Conservation (phyloP, 2,888 invertebrate species). For the Emmelina monodactyla region DNA sequence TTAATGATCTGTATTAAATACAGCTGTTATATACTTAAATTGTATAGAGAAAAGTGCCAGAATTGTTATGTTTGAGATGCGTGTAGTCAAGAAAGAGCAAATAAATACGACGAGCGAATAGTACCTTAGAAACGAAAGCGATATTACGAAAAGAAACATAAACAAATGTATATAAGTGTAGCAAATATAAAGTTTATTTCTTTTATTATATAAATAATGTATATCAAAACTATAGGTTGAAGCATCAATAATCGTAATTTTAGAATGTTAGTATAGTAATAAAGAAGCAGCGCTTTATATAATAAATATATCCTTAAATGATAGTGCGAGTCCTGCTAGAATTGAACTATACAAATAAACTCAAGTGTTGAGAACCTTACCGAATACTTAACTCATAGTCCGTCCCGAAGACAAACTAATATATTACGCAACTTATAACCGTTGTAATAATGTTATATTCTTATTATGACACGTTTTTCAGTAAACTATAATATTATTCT, state of each 20-base stretch:
- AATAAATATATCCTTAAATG: too few relatives aligned
- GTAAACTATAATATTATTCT: too few relatives aligned
- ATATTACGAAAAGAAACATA: not conserved
- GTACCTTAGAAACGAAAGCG: too few relatives aligned
- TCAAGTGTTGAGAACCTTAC: not conserved
- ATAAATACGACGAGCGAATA: too few relatives aligned
- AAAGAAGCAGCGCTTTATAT: too few relatives aligned
- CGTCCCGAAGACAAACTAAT: not conserved
- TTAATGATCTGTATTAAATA: slow-evolving; percentile 55
- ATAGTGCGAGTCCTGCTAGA: too few relatives aligned
- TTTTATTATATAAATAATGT: not conserved
- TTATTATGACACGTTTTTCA: not conserved
- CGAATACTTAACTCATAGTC: not conserved
- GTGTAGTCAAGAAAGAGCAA: not conserved
- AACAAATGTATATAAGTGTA: not conserved
- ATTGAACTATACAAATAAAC: too few relatives aligned
- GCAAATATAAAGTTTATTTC: not conserved
- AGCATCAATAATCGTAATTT: not conserved
- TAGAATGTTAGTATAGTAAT: too few relatives aligned
- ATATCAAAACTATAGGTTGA: not conserved
- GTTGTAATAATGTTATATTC: too few relatives aligned
- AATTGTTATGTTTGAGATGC: not conserved
- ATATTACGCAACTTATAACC: too few relatives aligned
- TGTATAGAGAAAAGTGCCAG: not conserved
- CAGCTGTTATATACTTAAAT: slow-evolving; percentile 28